Evolutionary conservation across 2,888 invertebrate species (phyloP).

Genomic region (Eupsilia transversa): DNA sequence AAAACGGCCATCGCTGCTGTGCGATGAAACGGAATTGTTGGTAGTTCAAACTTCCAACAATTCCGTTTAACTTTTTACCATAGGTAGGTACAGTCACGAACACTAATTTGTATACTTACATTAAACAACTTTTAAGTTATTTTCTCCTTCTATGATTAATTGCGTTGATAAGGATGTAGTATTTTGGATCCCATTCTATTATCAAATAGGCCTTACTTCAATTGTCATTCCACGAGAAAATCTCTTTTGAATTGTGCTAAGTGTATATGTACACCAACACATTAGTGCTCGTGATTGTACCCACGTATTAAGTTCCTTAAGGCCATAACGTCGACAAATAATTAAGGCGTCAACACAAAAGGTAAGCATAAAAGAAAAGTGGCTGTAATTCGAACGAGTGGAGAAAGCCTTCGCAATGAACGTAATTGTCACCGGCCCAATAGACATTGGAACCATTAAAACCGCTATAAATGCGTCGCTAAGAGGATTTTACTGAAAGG

Average conservation of each 20-base stretch:
- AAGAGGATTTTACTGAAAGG: conserved; percentile 23
- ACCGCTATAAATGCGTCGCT: conserved; percentile 52
- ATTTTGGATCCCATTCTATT: too few species aligned
- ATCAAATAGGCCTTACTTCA: too few species aligned
- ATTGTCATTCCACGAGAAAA: too few species aligned
- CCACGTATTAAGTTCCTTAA: neutral
- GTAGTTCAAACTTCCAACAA: conserved; percentile 9
- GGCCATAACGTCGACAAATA: conserved; percentile 41
- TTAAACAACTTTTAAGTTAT: too few species aligned
- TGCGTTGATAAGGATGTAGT: too few species aligned
- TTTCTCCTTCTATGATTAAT: too few species aligned
- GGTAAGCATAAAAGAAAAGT: conserved; percentile 64
- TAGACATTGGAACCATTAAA: conserved; percentile 55
- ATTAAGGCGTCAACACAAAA: conserved; percentile 61
- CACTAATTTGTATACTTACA: too few species aligned
- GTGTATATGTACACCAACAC: too few species aligned
- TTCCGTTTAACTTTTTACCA: neutral
- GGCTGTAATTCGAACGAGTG: conserved; percentile 59
- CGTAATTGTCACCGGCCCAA: conserved; percentile 60
- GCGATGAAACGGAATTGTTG: too few species aligned
- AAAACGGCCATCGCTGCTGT: too few species aligned
- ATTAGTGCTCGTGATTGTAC: too few species aligned
- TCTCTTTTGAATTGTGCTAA: too few species aligned
- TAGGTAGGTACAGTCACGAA: neutral
- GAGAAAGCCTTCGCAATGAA: conserved; percentile 52